These are phyloP conservation scores for Maconellicoccus hirsutus DNA, from an alignment of 1,140 invertebrate genomes.

Conservation along the genomic window DNA sequence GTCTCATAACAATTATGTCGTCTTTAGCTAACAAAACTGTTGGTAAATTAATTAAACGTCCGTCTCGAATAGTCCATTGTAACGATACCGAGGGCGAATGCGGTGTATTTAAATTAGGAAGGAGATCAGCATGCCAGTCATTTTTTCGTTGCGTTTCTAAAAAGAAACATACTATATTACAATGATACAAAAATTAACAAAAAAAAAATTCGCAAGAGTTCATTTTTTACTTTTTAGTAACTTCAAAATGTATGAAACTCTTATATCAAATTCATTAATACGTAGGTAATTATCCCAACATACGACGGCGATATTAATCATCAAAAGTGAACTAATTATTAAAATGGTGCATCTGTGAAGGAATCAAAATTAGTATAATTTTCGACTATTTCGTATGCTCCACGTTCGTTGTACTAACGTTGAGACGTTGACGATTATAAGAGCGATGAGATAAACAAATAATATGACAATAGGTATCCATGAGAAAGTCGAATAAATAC, in stretches of 20 bases:
- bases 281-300: constrained; percentile 27
- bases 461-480: constrained; percentile 24
- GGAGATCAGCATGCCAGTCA: constrained; percentile 61
- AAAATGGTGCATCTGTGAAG: constrained; percentile 22
- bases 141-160: constrained; percentile 33
- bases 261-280: constrained; percentile 26
- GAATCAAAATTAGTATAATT: too few species aligned
- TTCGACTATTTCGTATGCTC: too few species aligned
- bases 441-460: constrained; percentile 13
- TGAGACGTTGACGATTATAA: constrained; percentile 13
- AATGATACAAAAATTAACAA: background rate
- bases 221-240: constrained; percentile 24
- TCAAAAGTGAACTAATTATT: constrained; percentile 14
- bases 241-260: constrained; percentile 24
- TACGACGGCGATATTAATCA: constrained; percentile 21
- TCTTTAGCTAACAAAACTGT: constrained; percentile 79
- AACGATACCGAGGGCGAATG: constrained; percentile 84
- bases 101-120: constrained; percentile 37
- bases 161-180: constrained; percentile 31
- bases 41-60: constrained; percentile 75
- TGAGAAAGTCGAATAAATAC: constrained; percentile 25
- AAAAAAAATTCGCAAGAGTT: background rate
- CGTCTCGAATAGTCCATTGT: constrained; percentile 88
- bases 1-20: constrained; percentile 74
- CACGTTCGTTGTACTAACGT: too few species aligned